Conservation (phyloP, 1,140 invertebrate genomes). For the Carposina sasakii region DNA sequence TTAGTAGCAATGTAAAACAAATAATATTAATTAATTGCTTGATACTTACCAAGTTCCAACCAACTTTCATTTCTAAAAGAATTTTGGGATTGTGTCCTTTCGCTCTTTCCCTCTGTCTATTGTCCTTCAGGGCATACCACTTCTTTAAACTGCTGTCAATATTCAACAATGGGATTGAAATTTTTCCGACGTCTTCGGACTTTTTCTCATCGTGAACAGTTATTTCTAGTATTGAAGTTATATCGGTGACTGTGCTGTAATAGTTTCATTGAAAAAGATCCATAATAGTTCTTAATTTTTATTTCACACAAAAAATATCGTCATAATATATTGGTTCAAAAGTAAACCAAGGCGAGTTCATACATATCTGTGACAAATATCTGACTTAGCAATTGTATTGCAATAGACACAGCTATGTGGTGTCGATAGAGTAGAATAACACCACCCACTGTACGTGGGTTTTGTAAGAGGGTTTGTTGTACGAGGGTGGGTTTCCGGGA, state of each 20-base stretch:
- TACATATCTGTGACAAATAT: background rate
- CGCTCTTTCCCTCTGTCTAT: constrained; percentile 86
- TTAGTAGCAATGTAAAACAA: too few relatives aligned
- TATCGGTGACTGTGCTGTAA: constrained; percentile 93
- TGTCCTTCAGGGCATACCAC: constrained; percentile 97
- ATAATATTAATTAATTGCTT: background rate
- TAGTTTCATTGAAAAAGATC: background rate
- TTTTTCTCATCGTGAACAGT: constrained; percentile 98
- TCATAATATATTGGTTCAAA: too few relatives aligned
- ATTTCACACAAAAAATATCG: too few relatives aligned
- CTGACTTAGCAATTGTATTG: too few relatives aligned
- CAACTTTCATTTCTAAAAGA: constrained; percentile 89
- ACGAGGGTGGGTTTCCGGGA: too few relatives aligned
- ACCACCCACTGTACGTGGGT: too few relatives aligned
- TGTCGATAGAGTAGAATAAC: too few relatives aligned
- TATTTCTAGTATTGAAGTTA: constrained; percentile 94
- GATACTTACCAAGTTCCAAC: constrained; percentile 85
- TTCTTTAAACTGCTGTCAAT: constrained; percentile 90
- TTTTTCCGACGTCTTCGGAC: constrained; percentile 94
- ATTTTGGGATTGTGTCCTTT: constrained; percentile 81
- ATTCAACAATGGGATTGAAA: constrained; percentile 89
- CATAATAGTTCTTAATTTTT: too few relatives aligned
- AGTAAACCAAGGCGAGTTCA: too few relatives aligned
- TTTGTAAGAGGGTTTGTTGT: too few relatives aligned
- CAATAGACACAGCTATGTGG: too few relatives aligned